Percentiles rank a stretch among this genome's conserved stretches.
phyloP scores from a whole-genome alignment of 1,140 invertebrate genomes.

The Gryon sp. region DNA sequence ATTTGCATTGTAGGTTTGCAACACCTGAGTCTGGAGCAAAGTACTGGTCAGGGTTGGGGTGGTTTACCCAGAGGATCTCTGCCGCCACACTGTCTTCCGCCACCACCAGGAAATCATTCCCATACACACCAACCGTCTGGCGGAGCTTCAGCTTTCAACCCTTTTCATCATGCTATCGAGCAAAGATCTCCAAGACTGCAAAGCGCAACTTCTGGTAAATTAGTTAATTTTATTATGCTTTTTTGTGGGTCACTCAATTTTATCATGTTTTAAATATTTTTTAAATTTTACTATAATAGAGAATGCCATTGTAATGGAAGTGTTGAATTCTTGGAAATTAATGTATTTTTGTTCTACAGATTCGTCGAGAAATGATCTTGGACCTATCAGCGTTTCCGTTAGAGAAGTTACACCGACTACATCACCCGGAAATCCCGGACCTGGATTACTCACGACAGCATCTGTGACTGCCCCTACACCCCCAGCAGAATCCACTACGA shows the following conservation, averaged over 20 bases:
- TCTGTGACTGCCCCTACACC: slow-evolving; percentile 72
- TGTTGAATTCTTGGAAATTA: neutral
- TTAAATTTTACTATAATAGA: no score
- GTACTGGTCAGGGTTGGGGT: slow-evolving; percentile 75
- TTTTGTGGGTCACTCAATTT: no score
- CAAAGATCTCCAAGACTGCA: slow-evolving; percentile 75
- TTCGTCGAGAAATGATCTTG: slow-evolving; percentile 73
- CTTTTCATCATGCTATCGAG: slow-evolving; percentile 77
- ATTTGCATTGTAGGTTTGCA: slow-evolving; percentile 73
- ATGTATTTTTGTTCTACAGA: slow-evolving; percentile 62
- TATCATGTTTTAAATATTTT: no score
- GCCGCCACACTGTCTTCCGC: slow-evolving; percentile 76
- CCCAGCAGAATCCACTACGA: slow-evolving; percentile 70
- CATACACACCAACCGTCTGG: slow-evolving; percentile 73
- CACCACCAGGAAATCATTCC: slow-evolving; percentile 76
- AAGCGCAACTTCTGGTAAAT: slow-evolving; percentile 69
- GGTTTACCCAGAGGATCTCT: slow-evolving; percentile 74
- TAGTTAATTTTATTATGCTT: no score
- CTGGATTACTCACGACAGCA: slow-evolving; percentile 75
- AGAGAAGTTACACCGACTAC: slow-evolving; percentile 71
- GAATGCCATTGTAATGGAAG: no score
- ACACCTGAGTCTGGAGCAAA: slow-evolving; percentile 76
- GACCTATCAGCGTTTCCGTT: slow-evolving; percentile 75
- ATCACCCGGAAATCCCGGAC: slow-evolving; percentile 74
- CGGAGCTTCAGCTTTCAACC: slow-evolving; percentile 76